Evolutionary conservation across 2,113 vertebrate genomes (phyloP).

Genomic region (Phyllopteryx taeniolatus): DNA sequence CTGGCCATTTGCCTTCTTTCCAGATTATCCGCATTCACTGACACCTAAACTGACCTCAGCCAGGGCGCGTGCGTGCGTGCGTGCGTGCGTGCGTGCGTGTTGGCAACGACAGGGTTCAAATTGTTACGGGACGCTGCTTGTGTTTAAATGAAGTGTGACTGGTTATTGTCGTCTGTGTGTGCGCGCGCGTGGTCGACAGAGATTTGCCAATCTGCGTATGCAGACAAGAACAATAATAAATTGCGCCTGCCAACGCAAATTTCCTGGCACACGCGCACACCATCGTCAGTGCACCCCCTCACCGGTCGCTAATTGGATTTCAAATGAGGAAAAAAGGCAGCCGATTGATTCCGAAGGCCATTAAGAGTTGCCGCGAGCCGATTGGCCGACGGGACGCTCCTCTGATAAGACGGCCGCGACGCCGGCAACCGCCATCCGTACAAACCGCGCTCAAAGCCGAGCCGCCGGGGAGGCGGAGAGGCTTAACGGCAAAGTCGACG

Average conservation of each 20-base stretch:
- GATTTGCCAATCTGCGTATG: constrained; percentile 39
- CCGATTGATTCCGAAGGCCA: constrained; percentile 55
- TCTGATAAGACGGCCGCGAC: not conserved
- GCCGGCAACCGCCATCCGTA: constrained; percentile 14
- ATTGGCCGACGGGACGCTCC: constrained; percentile 29
- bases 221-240: constrained; percentile 48
- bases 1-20: constrained; percentile 21
- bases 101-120: not conserved
- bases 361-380: constrained; percentile 34
- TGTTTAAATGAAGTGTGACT: constrained; percentile 1
- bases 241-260: constrained; percentile 44
- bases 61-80: not conserved
- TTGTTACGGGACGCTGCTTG: too few species aligned
- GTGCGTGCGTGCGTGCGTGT: not conserved
- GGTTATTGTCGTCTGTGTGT: not conserved
- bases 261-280: constrained; percentile 17
- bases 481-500: not conserved
- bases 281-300: constrained; percentile 20
- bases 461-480: not conserved
- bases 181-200: not conserved
- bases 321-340: constrained; percentile 45
- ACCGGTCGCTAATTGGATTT: constrained; percentile 54
- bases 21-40: constrained; percentile 23
- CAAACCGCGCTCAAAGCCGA: constrained; percentile 4
- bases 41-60: constrained; percentile 7